A percentile compares a stretch with the other conserved stretches of the same genome.
Evolutionary conservation across 2,888 invertebrate genomes (phyloP).

Genomic region (Pachymerium ferrugineum): DNA sequence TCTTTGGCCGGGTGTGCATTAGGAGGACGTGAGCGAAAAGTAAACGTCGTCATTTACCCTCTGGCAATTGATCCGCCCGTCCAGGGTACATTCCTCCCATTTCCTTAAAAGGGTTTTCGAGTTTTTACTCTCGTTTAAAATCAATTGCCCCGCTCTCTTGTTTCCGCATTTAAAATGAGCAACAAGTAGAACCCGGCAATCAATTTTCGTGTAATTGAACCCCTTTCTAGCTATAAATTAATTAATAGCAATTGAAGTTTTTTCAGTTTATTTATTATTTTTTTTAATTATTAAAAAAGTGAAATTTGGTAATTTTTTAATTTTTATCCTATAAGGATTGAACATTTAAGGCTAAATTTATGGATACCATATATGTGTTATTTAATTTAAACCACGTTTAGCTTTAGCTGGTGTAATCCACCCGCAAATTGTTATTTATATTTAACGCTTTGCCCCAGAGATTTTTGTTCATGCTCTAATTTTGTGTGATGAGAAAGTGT

Average conservation of each 20-base stretch:
- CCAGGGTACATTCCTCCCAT: neutral
- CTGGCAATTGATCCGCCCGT: neutral
- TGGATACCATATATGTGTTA: too few relatives aligned
- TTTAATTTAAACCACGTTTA: too few relatives aligned
- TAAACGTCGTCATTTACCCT: neutral
- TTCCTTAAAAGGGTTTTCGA: constrained; percentile 1
- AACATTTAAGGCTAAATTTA: too few relatives aligned
- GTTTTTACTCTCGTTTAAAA: neutral
- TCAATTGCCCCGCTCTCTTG: neutral
- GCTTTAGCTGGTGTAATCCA: too few relatives aligned
- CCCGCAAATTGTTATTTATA: too few relatives aligned
- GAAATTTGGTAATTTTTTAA: too few relatives aligned
- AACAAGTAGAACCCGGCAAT: neutral
- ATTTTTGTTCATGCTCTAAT: neutral
- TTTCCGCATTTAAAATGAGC: neutral
- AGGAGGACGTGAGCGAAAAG: neutral
- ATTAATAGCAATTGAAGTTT: too few relatives aligned
- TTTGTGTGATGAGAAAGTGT: neutral
- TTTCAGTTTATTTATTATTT: too few relatives aligned
- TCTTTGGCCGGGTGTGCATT: constrained; percentile 7
- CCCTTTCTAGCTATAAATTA: neutral
- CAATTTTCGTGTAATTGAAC: neutral
- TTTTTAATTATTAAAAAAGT: too few relatives aligned
- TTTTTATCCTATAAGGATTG: too few relatives aligned
- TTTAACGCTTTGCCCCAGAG: neutral